These are phyloP conservation scores for Galbula dea DNA, from an alignment of 2,113 vertebrate genomes.

Conservation along the genomic window DNA sequence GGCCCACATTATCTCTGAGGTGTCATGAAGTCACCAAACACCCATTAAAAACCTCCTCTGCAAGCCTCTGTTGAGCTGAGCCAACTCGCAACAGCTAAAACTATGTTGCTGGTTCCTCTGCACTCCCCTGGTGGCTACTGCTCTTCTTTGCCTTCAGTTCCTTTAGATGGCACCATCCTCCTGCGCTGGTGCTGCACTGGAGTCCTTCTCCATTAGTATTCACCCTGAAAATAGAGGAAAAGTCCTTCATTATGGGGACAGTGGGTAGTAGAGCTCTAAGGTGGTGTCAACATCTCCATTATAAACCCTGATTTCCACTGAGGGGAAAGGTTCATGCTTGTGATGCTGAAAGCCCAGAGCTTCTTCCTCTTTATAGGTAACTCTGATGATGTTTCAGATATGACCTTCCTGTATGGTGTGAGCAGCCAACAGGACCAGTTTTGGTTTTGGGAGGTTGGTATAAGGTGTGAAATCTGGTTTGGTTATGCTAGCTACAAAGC, in stretches of 20 bases:
- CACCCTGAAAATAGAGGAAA: constrained; percentile 63
- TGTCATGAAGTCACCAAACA: not conserved
- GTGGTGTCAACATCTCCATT: constrained; percentile 32
- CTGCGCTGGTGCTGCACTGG: constrained; percentile 59
- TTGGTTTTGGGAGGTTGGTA: not conserved
- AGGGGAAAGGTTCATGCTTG: not conserved
- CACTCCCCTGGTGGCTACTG: not conserved
- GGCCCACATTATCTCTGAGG: not conserved
- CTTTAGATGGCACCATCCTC: constrained; percentile 94
- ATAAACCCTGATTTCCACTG: not conserved
- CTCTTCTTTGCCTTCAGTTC: constrained; percentile 35
- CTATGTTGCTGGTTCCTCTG: not conserved
- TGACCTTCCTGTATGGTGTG: rapidly evolving
- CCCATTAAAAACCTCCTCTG: not conserved
- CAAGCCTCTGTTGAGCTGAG: not conserved
- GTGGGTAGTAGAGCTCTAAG: not conserved
- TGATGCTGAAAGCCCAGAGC: not conserved
- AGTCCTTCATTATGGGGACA: constrained; percentile 67
- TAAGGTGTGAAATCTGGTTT: not conserved
- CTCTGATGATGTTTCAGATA: not conserved
- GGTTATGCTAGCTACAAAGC: not conserved
- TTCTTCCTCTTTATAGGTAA: not conserved
- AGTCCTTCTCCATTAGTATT: constrained; percentile 34
- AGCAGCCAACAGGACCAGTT: rapidly evolving
- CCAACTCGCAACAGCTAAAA: not conserved